phyloP scores from a whole-genome alignment of 2,797 vertebrate genomes.

The Sebastes cheni region DNA sequence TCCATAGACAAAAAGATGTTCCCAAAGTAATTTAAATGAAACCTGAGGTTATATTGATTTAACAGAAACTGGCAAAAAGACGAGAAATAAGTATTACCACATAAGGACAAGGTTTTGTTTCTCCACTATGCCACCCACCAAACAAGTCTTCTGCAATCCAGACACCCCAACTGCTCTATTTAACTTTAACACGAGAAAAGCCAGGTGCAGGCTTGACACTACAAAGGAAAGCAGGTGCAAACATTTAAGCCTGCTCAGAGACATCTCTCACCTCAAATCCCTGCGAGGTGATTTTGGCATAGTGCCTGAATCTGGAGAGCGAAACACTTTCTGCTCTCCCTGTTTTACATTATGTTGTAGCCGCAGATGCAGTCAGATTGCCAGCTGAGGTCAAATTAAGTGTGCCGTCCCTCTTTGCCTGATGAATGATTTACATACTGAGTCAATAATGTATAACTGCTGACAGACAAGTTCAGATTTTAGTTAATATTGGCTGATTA shows the following conservation, averaged over 20 bases:
- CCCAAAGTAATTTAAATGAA: neutral
- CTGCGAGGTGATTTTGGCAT: constrained; percentile 4
- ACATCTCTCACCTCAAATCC: constrained; percentile 23
- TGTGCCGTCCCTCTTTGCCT: neutral
- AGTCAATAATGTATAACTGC: neutral
- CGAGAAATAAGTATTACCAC: neutral
- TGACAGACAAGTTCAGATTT: neutral
- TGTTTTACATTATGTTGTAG: constrained; percentile 11
- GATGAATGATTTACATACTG: neutral
- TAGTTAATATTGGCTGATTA: neutral
- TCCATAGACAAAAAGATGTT: neutral
- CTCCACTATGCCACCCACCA: neutral
- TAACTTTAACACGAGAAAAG: constrained; percentile 10
- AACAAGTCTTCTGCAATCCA: neutral
- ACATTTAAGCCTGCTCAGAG: constrained; percentile 33
- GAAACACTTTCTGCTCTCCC: constrained; percentile 20
- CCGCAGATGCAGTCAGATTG: constrained; percentile 11
- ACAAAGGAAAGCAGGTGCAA: constrained; percentile 54
- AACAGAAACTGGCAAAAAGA: neutral
- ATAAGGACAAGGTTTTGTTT: neutral
- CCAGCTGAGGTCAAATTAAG: neutral
- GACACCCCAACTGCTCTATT: neutral
- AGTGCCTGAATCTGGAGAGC: constrained; percentile 6
- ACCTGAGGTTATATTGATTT: neutral
- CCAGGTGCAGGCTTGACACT: constrained; percentile 31